Conservation (phyloP, 2,797 vertebrate genomes). For the Spheniscus humboldti region DNA sequence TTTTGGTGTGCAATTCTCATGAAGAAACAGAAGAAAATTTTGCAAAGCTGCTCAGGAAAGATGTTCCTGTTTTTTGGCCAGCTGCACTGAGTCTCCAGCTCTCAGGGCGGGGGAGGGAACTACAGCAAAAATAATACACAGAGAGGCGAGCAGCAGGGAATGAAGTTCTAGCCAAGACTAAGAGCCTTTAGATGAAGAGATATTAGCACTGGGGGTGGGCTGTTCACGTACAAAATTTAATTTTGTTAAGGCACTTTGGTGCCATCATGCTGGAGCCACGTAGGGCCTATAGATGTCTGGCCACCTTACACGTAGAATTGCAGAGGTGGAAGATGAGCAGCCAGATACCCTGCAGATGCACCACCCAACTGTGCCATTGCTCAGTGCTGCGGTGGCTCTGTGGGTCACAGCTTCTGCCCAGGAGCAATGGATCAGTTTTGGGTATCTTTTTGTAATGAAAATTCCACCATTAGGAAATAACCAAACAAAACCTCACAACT, state of each 20-base stretch:
- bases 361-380: not conserved
- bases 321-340: not conserved
- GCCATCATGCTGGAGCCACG: not conserved
- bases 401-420: not conserved
- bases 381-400: not conserved
- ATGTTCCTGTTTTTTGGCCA: constrained; percentile 19
- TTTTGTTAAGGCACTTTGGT: not conserved
- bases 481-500: not conserved
- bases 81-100: not conserved
- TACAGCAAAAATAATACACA: constrained; percentile 5
- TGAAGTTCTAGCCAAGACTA: not conserved
- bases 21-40: constrained; percentile 7
- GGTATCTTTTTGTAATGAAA: not conserved
- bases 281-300: not conserved
- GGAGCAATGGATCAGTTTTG: not conserved
- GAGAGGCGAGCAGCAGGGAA: constrained; percentile 1
- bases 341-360: not conserved
- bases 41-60: constrained; percentile 20
- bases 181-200: not conserved
- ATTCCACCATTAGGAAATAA: not conserved
- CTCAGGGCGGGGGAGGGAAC: not conserved
- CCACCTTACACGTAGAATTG: not conserved
- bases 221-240: not conserved
- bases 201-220: not conserved
- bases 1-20: not conserved